Conservation (phyloP, 2,888 invertebrate species). For the Papilio demoleus region DNA sequence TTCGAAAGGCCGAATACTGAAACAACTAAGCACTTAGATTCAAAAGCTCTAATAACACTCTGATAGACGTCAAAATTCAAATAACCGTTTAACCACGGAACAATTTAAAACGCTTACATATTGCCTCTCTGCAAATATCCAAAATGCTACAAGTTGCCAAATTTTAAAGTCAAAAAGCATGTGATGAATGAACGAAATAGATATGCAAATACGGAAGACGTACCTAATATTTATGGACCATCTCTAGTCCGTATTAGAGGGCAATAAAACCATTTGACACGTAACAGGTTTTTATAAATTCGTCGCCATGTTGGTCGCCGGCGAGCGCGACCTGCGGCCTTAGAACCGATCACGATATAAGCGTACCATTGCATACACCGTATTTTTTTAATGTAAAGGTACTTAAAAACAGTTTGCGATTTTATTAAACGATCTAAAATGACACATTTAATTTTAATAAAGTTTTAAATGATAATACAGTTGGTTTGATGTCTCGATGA, state of each 20-base stretch:
- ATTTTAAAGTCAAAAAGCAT: background rate
- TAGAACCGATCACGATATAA: background rate
- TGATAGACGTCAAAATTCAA: too few relatives aligned
- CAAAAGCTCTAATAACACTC: too few relatives aligned
- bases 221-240: constrained; percentile 18
- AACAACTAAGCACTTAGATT: too few relatives aligned
- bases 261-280: constrained; percentile 31
- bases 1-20: too few relatives aligned
- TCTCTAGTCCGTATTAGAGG: constrained; percentile 18
- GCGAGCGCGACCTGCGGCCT: background rate
- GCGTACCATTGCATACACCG: too few relatives aligned
- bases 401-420: background rate
- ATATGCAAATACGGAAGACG: constrained; percentile 25
- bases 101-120: too few relatives aligned
- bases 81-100: too few relatives aligned
- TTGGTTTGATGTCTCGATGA: too few relatives aligned
- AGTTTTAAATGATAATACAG: too few relatives aligned
- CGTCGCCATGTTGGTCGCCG: background rate
- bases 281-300: constrained; percentile 33
- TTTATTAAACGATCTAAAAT: too few relatives aligned
- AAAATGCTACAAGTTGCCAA: background rate
- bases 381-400: too few relatives aligned
- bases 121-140: too few relatives aligned
- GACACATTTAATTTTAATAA: background rate
- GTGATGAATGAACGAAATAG: constrained; percentile 13